These are phyloP conservation scores for Reticulitermes lucifugus DNA, from an alignment of 2,888 invertebrate species.

Conservation along the genomic window DNA sequence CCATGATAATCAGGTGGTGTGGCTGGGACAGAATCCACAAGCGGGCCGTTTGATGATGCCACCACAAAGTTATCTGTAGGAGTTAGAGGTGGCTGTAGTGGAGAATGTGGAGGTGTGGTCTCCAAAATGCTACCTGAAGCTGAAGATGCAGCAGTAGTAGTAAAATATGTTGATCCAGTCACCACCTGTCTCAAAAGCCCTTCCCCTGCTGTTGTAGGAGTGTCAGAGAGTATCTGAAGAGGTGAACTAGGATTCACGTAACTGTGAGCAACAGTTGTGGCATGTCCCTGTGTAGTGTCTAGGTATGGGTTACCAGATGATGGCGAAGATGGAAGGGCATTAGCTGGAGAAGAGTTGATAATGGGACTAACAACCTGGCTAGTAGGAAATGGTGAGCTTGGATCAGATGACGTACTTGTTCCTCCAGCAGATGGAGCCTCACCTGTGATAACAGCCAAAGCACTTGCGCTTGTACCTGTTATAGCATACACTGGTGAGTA, in stretches of 20 bases:
- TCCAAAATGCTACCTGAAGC: slow-evolving; percentile 10
- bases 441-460: slow-evolving; percentile 28
- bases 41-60: slow-evolving; percentile 34
- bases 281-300: slow-evolving; percentile 19
- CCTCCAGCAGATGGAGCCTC: slow-evolving; percentile 33
- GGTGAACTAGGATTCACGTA: slow-evolving; percentile 40
- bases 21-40: slow-evolving; percentile 34
- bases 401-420: slow-evolving; percentile 28
- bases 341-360: slow-evolving; percentile 36
- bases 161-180: slow-evolving; percentile 18
- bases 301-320: slow-evolving; percentile 36
- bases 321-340: slow-evolving; percentile 32
- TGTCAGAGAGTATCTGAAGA: slow-evolving; percentile 22
- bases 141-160: slow-evolving; percentile 7
- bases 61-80: slow-evolving; percentile 43
- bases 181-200: slow-evolving; percentile 40
- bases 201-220: slow-evolving; percentile 33
- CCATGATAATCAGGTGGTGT: slow-evolving; percentile 18
- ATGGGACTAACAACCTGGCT: slow-evolving; percentile 39
- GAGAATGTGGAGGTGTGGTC: slow-evolving; percentile 35
- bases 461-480: slow-evolving; percentile 3
- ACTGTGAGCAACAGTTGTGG: slow-evolving; percentile 15
- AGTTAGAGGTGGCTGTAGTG: slow-evolving; percentile 36
- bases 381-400: slow-evolving; percentile 41
- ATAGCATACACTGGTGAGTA: slow-evolving; percentile 70